A percentile compares a stretch with the other conserved stretches of the same genome.
phyloP scores from a whole-genome alignment of 2,888 invertebrate genomes.

The Ptilodon capucinus region DNA sequence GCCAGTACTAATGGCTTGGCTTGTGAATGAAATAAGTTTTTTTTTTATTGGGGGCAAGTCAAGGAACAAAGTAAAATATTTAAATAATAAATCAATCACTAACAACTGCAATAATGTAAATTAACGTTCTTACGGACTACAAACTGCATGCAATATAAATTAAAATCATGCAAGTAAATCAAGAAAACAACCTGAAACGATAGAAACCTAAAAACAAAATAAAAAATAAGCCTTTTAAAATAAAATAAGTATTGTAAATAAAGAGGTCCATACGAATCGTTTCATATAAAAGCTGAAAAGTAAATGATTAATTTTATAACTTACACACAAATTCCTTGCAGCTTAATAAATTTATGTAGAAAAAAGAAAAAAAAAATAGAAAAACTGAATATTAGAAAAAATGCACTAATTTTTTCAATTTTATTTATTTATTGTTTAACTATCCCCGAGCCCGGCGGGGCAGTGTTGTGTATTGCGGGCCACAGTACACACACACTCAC shows the following conservation, averaged over 20 bases:
- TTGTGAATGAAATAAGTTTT: no score
- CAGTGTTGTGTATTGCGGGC: slow-evolving; percentile 66
- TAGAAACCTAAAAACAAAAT: slow-evolving; percentile 14
- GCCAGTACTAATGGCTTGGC: no score
- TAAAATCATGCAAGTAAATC: slow-evolving; percentile 18
- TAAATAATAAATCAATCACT: no score
- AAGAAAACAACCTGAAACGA: slow-evolving; percentile 8
- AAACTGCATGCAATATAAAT: slow-evolving; percentile 10
- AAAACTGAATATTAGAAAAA: slow-evolving; percentile 29
- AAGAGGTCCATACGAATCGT: no score
- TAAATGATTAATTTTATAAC: slow-evolving; percentile 36
- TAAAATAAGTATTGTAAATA: slow-evolving; percentile 7
- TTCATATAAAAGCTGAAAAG: slow-evolving; percentile 12
- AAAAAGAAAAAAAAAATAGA: slow-evolving; percentile 12
- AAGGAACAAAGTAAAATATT: no score
- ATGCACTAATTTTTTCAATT: slow-evolving; percentile 29
- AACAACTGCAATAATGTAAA: no score
- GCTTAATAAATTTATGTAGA: slow-evolving; percentile 36
- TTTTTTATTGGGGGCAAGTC: neutral
- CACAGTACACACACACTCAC: slow-evolving; percentile 66
- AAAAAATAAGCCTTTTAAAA: slow-evolving; percentile 15
- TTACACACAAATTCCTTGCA: slow-evolving; percentile 62
- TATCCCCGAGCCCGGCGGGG: slow-evolving; percentile 61
- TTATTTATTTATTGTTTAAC: slow-evolving; percentile 75
- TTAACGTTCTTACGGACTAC: slow-evolving; percentile 5